These are phyloP conservation scores for Phataginus tetradactyla DNA, from an alignment of 2,797 vertebrate species.

Conservation along the genomic window DNA sequence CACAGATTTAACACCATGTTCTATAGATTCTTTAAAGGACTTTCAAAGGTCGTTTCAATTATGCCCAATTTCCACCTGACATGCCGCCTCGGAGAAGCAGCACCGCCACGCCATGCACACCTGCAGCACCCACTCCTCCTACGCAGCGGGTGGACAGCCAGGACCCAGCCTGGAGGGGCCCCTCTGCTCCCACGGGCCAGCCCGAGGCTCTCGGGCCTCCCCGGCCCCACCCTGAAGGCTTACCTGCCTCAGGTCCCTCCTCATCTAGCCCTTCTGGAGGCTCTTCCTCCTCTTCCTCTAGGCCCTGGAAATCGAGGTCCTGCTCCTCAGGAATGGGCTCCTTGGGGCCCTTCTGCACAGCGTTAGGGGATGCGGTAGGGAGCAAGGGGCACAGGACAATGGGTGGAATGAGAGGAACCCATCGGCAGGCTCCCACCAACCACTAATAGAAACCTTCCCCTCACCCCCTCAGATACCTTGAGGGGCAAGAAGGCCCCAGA, in stretches of 20 bases:
- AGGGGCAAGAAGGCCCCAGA: slow-evolving; percentile 94
- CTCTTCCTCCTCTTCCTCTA: slow-evolving; percentile 92
- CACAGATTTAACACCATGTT: rapidly evolving
- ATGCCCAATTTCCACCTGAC: neutral
- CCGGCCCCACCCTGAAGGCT: neutral
- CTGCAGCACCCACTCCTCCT: neutral
- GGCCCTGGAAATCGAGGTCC: slow-evolving; percentile 93
- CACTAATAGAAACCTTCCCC: neutral
- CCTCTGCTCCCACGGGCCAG: neutral
- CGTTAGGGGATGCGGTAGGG: neutral
- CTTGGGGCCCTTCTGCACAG: slow-evolving; percentile 91
- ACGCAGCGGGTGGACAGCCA: neutral
- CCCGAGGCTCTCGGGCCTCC: neutral
- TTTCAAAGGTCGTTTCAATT: neutral
- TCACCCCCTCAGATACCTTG: slow-evolving; percentile 82
- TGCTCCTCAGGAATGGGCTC: slow-evolving; percentile 92
- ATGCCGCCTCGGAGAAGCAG: neutral
- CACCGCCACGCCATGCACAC: neutral
- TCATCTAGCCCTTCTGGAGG: slow-evolving; percentile 64
- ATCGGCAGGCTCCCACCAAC: neutral
- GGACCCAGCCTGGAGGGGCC: neutral
- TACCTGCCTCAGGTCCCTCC: slow-evolving; percentile 67
- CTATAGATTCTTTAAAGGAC: neutral
- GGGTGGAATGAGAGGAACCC: neutral
- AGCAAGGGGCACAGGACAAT: neutral